These are phyloP conservation scores for Tetranychus cinnabarinus DNA, from an alignment of 1,140 invertebrate genomes.

Conservation along the genomic window DNA sequence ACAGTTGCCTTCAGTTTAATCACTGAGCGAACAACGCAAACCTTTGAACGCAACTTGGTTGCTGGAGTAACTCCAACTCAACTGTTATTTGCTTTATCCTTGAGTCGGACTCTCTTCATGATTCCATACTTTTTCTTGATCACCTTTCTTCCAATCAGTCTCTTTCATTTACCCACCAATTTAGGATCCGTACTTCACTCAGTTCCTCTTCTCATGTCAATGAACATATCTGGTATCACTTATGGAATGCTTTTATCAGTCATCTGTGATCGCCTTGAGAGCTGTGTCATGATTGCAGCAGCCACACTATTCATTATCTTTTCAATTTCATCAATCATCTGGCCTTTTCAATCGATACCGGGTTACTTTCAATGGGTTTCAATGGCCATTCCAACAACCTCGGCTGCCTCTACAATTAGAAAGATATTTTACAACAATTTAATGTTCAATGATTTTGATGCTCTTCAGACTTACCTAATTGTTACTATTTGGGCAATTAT, in stretches of 20 bases:
- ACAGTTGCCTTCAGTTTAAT: slow-evolving; percentile 72
- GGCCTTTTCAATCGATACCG: slow-evolving; percentile 79
- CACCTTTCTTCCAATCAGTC: background rate
- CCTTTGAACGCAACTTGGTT: slow-evolving; percentile 65
- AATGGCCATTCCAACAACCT: slow-evolving; percentile 56
- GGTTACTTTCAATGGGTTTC: slow-evolving; percentile 51
- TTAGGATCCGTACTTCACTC: background rate
- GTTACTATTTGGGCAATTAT: background rate
- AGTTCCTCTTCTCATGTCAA: slow-evolving; percentile 36
- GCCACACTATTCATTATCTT: slow-evolving; percentile 21
- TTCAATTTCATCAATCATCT: slow-evolving; percentile 56
- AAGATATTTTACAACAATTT: slow-evolving; percentile 32
- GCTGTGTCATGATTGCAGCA: background rate
- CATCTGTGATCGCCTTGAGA: background rate
- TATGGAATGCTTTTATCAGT: slow-evolving; percentile 70
- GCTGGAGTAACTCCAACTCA: slow-evolving; percentile 21
- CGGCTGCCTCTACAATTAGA: slow-evolving; percentile 64
- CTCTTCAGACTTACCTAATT: background rate
- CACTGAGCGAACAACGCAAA: slow-evolving; percentile 66
- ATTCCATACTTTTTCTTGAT: background rate
- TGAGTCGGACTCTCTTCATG: background rate
- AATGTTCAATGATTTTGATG: background rate
- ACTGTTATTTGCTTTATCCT: background rate
- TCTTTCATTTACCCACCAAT: background rate
- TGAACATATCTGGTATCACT: slow-evolving; percentile 70